These are phyloP conservation scores for Microtus ochrogaster DNA, from an alignment of 2,113 vertebrate genomes.

Conservation along the genomic window DNA sequence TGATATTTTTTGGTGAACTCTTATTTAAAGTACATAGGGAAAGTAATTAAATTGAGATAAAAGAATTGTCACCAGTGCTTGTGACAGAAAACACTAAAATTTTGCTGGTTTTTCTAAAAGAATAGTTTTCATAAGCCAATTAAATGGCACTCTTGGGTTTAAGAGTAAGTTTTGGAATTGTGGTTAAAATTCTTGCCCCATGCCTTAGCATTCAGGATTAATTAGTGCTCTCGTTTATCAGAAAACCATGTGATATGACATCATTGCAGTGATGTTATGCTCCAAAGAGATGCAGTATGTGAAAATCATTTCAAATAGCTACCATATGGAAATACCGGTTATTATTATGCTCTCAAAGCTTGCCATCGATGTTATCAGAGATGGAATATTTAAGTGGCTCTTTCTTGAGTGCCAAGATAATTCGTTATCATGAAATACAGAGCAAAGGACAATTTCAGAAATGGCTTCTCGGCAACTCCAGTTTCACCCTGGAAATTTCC, in stretches of 20 bases:
- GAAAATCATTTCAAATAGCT: constrained; percentile 53
- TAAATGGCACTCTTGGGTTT: background rate
- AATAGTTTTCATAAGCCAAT: constrained; percentile 9
- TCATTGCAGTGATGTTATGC: background rate
- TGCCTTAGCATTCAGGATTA: constrained; percentile 22
- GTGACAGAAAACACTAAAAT: background rate
- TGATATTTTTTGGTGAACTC: background rate
- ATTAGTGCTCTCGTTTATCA: background rate
- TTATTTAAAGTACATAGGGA: background rate
- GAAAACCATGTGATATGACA: constrained; percentile 8
- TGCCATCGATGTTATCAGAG: constrained; percentile 34
- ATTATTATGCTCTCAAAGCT: background rate
- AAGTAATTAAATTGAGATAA: background rate
- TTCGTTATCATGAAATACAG: constrained; percentile 48
- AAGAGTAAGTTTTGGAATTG: constrained; percentile 35
- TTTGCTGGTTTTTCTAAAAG: constrained; percentile 3
- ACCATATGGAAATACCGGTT: constrained; percentile 10
- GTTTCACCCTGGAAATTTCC: constrained; percentile 55
- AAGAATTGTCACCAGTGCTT: background rate
- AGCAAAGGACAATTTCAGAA: constrained; percentile 59
- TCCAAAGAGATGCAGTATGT: constrained; percentile 9
- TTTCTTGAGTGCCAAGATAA: constrained; percentile 47
- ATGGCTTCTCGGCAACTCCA: constrained; percentile 52
- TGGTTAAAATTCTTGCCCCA: background rate
- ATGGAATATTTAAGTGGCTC: constrained; percentile 48